A percentile compares a stretch with the other conserved stretches of the same genome.
Conservation (phyloP, 2,797 vertebrate species). For the Helostoma temminkii region DNA sequence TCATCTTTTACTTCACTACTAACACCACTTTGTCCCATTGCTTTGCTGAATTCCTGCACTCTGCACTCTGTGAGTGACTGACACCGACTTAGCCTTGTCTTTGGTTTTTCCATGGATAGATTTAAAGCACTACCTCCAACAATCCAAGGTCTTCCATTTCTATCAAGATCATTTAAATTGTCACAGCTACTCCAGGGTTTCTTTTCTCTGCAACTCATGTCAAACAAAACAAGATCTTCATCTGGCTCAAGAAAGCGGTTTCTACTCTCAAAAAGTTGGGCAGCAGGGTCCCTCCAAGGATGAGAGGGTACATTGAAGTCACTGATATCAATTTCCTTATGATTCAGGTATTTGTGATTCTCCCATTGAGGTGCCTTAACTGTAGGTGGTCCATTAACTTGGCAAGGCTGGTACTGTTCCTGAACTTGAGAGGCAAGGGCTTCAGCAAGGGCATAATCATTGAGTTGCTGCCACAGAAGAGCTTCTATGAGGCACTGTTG, state of each 20-base stretch:
- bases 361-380: constrained; percentile 53
- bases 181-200: constrained; percentile 81
- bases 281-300: constrained; percentile 78
- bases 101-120: constrained; percentile 87
- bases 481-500: constrained; percentile 86
- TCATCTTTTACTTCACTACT: constrained; percentile 66
- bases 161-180: constrained; percentile 68
- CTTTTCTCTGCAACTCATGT: constrained; percentile 81
- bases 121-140: constrained; percentile 82
- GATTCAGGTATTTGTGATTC: constrained; percentile 61
- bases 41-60: constrained; percentile 67
- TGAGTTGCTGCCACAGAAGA: constrained; percentile 87
- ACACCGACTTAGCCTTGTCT: constrained; percentile 76
- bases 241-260: constrained; percentile 74
- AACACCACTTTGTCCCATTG: constrained; percentile 64
- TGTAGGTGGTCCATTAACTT: constrained; percentile 43
- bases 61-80: constrained; percentile 81
- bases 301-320: constrained; percentile 82
- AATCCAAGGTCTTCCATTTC: constrained; percentile 77
- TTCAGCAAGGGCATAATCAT: constrained; percentile 83
- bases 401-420: constrained; percentile 45
- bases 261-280: constrained; percentile 67
- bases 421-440: constrained; percentile 72
- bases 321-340: constrained; percentile 76
- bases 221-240: constrained; percentile 83